These are phyloP conservation scores for Melanocharis versteri DNA, from an alignment of 2,113 vertebrate species.

Conservation along the genomic window DNA sequence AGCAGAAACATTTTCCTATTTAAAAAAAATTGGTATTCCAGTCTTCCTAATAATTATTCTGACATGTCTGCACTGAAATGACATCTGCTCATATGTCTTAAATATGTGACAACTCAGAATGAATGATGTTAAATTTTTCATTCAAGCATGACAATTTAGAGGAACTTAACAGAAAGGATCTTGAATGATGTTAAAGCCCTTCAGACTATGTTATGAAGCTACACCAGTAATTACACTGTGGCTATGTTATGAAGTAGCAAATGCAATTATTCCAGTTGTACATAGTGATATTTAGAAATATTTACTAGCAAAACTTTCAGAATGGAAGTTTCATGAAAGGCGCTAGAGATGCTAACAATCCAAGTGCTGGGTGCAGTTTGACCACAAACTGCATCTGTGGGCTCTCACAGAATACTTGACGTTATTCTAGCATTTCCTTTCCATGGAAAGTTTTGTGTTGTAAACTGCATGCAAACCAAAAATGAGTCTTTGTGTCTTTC, in stretches of 20 bases:
- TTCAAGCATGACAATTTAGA: not conserved
- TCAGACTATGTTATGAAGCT: not conserved
- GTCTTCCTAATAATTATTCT: not conserved
- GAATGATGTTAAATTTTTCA: not conserved
- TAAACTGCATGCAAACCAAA: not conserved
- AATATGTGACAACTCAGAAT: not conserved
- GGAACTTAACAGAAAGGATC: not conserved
- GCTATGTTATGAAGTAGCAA: not conserved
- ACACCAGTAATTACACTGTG: not conserved
- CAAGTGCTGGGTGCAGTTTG: not conserved
- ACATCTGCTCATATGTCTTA: not conserved
- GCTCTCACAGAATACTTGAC: not conserved
- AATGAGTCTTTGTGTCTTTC: not conserved
- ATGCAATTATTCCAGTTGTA: not conserved
- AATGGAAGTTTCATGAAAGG: not conserved
- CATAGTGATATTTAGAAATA: not conserved
- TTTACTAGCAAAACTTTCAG: not conserved
- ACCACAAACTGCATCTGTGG: not conserved
- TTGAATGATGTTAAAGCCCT: not conserved
- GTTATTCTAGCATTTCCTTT: not conserved
- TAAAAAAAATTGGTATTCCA: not conserved
- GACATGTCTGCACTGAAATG: not conserved
- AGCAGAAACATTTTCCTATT: not conserved
- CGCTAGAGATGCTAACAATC: not conserved
- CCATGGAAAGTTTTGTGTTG: not conserved